Conservation (phyloP, 2,113 vertebrate species). For the Eudorcas thomsonii region DNA sequence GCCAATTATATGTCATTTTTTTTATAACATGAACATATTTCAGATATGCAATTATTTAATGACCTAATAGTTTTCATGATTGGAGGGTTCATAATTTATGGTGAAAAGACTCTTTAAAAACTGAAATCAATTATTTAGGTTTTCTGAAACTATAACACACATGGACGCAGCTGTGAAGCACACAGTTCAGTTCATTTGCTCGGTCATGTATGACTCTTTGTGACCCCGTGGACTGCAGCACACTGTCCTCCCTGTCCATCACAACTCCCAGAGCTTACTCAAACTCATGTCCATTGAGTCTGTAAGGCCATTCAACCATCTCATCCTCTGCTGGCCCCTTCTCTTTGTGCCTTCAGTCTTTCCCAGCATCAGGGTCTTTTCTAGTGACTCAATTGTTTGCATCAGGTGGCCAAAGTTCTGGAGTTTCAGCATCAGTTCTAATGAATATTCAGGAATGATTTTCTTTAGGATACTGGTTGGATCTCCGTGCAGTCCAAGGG, state of each 20-base stretch:
- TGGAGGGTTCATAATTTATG: neutral
- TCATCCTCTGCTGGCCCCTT: neutral
- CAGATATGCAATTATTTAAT: neutral
- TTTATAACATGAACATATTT: neutral
- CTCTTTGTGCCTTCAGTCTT: neutral
- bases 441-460: neutral
- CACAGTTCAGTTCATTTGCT: neutral
- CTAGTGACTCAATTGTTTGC: neutral
- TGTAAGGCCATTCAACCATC: neutral
- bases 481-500: neutral
- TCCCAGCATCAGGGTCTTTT: neutral
- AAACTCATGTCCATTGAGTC: neutral
- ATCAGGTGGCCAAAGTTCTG: neutral
- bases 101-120: neutral
- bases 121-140: neutral
- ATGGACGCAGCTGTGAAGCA: neutral
- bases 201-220: rapidly evolving
- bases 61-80: neutral
- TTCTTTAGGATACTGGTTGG: neutral
- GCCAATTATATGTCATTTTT: neutral
- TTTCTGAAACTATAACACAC: neutral
- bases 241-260: neutral
- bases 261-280: neutral
- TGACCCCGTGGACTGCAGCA: neutral
- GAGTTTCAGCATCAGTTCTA: neutral